Percentiles rank a stretch among this genome's conserved stretches.
Evolutionary conservation across 2,888 invertebrate species (phyloP).

Genomic region (Dicyrtomina minuta): DNA sequence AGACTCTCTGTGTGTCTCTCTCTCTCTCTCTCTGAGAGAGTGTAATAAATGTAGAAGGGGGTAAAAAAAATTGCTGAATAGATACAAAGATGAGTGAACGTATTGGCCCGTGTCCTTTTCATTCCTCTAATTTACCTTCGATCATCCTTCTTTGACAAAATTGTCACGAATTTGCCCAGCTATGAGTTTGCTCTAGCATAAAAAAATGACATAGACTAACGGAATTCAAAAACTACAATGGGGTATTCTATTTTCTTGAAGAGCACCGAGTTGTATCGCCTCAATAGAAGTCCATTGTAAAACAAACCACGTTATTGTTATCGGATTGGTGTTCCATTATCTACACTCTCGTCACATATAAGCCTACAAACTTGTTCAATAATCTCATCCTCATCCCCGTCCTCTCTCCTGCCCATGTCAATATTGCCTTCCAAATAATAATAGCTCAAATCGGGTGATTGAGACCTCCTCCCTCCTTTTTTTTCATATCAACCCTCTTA

Average conservation of each 20-base stretch:
- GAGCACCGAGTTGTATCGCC: slow-evolving; percentile 29
- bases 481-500: not conserved
- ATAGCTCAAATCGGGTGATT: too few species aligned
- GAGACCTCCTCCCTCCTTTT: not conserved
- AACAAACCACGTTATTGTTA: slow-evolving; percentile 26
- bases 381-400: not conserved
- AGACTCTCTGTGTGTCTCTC: slow-evolving; percentile 13
- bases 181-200: slow-evolving; percentile 29
- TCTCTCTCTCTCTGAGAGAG: not conserved
- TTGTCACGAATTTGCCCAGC: slow-evolving; percentile 40
- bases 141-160: slow-evolving; percentile 35
- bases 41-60: too few species aligned
- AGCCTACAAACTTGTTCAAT: slow-evolving; percentile 22
- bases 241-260: slow-evolving; percentile 19
- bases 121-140: slow-evolving; percentile 30
- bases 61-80: not conserved
- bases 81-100: slow-evolving; percentile 9
- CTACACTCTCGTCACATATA: slow-evolving; percentile 27
- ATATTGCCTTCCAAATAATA: not conserved
- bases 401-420: not conserved
- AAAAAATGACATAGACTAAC: slow-evolving; percentile 35
- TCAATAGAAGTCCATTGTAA: slow-evolving; percentile 25
- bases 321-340: slow-evolving; percentile 20
- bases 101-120: slow-evolving; percentile 30
- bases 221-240: slow-evolving; percentile 26